Conservation (phyloP, 2,888 invertebrate genomes). For the Maniola hyperantus region DNA sequence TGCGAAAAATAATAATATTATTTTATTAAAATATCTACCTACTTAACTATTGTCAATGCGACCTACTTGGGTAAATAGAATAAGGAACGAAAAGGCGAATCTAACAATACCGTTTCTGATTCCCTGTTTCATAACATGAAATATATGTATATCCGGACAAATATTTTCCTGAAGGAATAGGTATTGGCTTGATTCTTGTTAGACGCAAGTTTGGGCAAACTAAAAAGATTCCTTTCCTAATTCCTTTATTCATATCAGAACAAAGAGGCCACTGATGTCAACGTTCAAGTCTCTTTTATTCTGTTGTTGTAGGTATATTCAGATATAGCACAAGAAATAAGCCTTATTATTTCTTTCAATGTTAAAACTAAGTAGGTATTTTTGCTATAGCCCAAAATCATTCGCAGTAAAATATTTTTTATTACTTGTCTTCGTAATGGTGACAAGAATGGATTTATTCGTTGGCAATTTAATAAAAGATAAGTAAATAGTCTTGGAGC, state of each 20-base stretch:
- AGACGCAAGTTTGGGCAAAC: slow-evolving; percentile 5
- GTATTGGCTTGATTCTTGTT: slow-evolving; percentile 9
- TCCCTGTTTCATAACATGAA: slow-evolving; percentile 1
- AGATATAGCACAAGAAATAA: too few species aligned
- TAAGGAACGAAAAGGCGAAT: slow-evolving; percentile 9
- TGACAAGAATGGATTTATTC: too few species aligned
- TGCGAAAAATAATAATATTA: not conserved
- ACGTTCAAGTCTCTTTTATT: not conserved
- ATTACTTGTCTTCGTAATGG: too few species aligned
- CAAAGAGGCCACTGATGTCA: slow-evolving; percentile 7
- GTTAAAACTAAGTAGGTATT: too few species aligned
- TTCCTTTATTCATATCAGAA: slow-evolving; percentile 9
- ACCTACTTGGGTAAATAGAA: slow-evolving; percentile 12
- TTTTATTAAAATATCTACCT: not conserved
- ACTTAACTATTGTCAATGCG: not conserved
- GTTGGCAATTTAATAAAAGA: too few species aligned
- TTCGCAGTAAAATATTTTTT: too few species aligned
- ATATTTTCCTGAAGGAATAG: slow-evolving; percentile 10
- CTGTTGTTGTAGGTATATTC: not conserved
- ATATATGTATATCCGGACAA: slow-evolving; percentile 6
- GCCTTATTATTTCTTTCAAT: too few species aligned
- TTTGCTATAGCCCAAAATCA: too few species aligned
- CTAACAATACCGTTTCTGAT: slow-evolving; percentile 12
- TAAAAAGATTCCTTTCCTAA: slow-evolving; percentile 11
- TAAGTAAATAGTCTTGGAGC: too few species aligned